A percentile compares a stretch with the other conserved stretches of the same genome.
Conservation (phyloP, 1,140 invertebrate species). For the Drosophila repletoides region DNA sequence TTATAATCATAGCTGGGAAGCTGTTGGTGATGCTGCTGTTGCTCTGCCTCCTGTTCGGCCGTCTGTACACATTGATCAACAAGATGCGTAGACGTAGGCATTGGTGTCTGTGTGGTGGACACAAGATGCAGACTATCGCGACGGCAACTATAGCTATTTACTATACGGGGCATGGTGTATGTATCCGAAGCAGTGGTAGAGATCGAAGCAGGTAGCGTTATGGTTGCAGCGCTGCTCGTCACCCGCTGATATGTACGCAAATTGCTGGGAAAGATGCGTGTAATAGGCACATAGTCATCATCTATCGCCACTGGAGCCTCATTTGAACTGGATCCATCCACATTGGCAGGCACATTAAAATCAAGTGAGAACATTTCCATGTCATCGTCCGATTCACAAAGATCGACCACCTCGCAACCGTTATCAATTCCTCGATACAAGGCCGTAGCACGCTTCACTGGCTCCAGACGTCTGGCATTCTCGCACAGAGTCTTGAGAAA, state of each 20-base stretch:
- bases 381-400: constrained; percentile 65
- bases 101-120: constrained; percentile 43
- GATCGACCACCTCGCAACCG: constrained; percentile 51
- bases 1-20: not conserved
- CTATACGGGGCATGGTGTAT: constrained; percentile 62
- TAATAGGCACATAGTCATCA: constrained; percentile 58
- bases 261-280: constrained; percentile 63
- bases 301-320: constrained; percentile 26
- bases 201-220: not conserved
- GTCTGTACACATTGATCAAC: constrained; percentile 63
- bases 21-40: not conserved
- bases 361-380: constrained; percentile 64
- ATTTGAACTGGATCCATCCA: constrained; percentile 51
- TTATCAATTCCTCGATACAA: constrained; percentile 64
- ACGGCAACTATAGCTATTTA: constrained; percentile 64
- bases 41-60: constrained; percentile 10
- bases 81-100: constrained; percentile 47
- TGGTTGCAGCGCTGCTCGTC: constrained; percentile 21
- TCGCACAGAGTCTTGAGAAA: constrained; percentile 52
- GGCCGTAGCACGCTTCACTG: constrained; percentile 54
- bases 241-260: constrained; percentile 58
- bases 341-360: constrained; percentile 64
- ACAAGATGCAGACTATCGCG: constrained; percentile 59
- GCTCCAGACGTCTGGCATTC: constrained; percentile 57
- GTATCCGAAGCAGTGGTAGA: constrained; percentile 15